Conservation (phyloP, 2,888 invertebrate species). For the Diogma glabrata region DNA sequence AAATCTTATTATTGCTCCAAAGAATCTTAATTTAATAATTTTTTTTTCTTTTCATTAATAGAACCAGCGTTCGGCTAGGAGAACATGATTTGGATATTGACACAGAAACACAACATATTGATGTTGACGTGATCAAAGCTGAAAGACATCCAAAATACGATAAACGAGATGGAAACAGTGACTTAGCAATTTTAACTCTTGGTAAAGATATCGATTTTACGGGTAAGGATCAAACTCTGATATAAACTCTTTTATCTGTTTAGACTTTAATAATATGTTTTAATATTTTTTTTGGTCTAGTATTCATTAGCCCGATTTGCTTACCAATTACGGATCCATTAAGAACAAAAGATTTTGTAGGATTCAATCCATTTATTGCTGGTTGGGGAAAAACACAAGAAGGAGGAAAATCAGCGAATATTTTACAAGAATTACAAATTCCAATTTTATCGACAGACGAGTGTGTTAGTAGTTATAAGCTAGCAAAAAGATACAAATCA, state of each 20-base stretch:
- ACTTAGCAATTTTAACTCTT: conserved; percentile 65
- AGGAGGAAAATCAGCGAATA: conserved; percentile 50
- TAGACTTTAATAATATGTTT: too few relatives aligned
- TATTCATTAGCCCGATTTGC: conserved; percentile 59
- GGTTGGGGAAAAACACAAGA: conserved; percentile 43
- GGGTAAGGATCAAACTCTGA: too few relatives aligned
- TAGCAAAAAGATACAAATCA: conserved; percentile 23
- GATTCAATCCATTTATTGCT: conserved; percentile 54
- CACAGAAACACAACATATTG: conserved; percentile 43
- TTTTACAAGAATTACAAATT: conserved; percentile 56
- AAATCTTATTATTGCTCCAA: not conserved
- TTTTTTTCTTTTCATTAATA: conserved; percentile 27
- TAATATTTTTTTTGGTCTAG: conserved; percentile 47
- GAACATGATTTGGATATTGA: conserved; percentile 59
- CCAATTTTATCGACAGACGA: conserved; percentile 51
- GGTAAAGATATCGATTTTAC: conserved; percentile 43
- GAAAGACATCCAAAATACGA: conserved; percentile 26
- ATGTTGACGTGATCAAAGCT: conserved; percentile 44
- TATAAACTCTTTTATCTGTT: too few relatives aligned
- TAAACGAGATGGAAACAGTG: conserved; percentile 46
- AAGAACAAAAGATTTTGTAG: conserved; percentile 42
- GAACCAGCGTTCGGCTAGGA: conserved; percentile 59
- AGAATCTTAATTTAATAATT: conserved; percentile 8
- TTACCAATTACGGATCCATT: conserved; percentile 48
- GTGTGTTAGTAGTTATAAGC: conserved; percentile 40